A percentile compares a stretch with the other conserved stretches of the same genome.
These are phyloP conservation scores for Ophonus ardosiacus DNA, from an alignment of 2,888 invertebrate genomes.

Conservation along the genomic window DNA sequence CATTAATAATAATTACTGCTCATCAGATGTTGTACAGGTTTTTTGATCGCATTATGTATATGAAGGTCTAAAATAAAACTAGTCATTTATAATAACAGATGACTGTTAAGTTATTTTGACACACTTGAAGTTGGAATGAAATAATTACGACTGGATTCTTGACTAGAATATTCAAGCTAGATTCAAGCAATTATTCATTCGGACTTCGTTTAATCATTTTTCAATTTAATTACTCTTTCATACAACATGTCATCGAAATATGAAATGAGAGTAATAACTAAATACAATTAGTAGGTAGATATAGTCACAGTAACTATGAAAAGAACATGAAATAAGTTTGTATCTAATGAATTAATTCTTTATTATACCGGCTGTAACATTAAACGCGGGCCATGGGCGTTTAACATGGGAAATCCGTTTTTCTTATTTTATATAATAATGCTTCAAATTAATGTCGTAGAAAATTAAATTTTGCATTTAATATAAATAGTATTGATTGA, in stretches of 20 bases:
- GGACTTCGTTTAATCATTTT: conserved; percentile 2
- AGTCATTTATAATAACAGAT: conserved; percentile 33
- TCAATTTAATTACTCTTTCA: conserved; percentile 28
- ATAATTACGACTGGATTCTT: conserved; percentile 27
- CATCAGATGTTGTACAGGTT: conserved; percentile 22
- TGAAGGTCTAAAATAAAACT: conserved; percentile 31
- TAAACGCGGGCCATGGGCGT: no score
- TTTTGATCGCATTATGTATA: conserved; percentile 29
- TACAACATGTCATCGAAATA: conserved; percentile 13
- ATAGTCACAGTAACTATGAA: background rate
- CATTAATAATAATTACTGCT: conserved; percentile 32
- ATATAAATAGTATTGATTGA: no score
- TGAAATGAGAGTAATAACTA: background rate
- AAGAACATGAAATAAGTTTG: background rate
- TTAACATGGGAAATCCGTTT: no score
- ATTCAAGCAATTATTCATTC: conserved; percentile 14
- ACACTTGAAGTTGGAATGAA: conserved; percentile 43
- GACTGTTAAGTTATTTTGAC: conserved; percentile 23
- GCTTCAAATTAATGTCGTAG: no score
- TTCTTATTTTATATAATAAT: no score
- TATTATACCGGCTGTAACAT: no score
- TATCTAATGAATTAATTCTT: no score
- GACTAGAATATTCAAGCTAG: conserved; percentile 1
- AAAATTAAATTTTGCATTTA: no score
- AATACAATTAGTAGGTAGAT: no score